These are phyloP conservation scores for Acanthopagrus latus DNA, from an alignment of 2,797 vertebrate genomes.

Conservation along the genomic window DNA sequence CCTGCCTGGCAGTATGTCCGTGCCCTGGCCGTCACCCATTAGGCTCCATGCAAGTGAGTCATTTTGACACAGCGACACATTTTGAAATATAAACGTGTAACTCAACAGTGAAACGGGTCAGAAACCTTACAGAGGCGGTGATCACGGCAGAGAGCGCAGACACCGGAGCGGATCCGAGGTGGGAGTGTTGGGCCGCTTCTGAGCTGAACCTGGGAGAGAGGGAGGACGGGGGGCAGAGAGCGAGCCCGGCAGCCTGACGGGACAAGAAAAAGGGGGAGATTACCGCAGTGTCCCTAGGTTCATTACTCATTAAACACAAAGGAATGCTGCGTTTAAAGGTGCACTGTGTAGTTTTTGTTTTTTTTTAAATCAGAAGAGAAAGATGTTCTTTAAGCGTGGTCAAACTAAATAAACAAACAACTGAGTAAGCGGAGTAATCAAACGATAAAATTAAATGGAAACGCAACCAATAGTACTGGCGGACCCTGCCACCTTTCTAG, in stretches of 20 bases:
- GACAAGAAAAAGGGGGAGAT: slow-evolving; percentile 24
- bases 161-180: slow-evolving; percentile 18
- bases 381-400: too few species aligned
- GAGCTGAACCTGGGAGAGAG: slow-evolving; percentile 12
- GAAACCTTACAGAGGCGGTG: slow-evolving; percentile 24
- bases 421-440: background rate
- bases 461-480: too few species aligned
- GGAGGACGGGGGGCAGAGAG: slow-evolving; percentile 16
- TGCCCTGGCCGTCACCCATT: slow-evolving; percentile 39
- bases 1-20: background rate
- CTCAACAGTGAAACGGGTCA: slow-evolving; percentile 18
- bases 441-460: background rate
- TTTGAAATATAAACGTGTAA: slow-evolving; percentile 40
- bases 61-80: slow-evolving; percentile 41
- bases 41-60: slow-evolving; percentile 24
- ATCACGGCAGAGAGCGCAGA: slow-evolving; percentile 34
- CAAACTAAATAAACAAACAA: background rate
- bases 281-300: slow-evolving; percentile 26
- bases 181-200: slow-evolving; percentile 15
- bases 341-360: too few species aligned
- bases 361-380: too few species aligned
- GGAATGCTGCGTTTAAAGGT: slow-evolving; percentile 39
- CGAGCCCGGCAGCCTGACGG: slow-evolving; percentile 37
- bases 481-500: too few species aligned
- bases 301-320: slow-evolving; percentile 68